phyloP scores from a whole-genome alignment of 2,888 invertebrate species.

The Colletes collaris region DNA sequence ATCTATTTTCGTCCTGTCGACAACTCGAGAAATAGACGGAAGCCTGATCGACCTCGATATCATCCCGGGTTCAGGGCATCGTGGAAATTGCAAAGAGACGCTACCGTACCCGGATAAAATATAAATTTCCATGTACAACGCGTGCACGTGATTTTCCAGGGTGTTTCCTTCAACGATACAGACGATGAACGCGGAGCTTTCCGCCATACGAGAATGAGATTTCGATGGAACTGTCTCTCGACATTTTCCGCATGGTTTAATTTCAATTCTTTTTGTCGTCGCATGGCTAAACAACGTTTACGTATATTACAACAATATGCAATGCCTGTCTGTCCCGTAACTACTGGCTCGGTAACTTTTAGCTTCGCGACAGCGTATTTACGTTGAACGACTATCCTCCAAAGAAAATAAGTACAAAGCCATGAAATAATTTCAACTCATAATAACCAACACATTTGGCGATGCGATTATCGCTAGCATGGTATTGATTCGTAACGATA shows the following conservation, averaged over 20 bases:
- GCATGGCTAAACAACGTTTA: not conserved
- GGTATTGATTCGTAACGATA: not conserved
- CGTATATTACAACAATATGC: not conserved
- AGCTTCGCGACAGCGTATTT: not conserved
- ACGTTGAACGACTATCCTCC: not conserved
- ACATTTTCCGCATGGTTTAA: slow-evolving; percentile 12
- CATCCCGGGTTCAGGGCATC: not conserved
- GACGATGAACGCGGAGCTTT: slow-evolving; percentile 9
- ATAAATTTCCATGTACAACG: slow-evolving; percentile 21
- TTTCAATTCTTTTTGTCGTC: slow-evolving; percentile 6
- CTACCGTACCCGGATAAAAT: slow-evolving; percentile 2
- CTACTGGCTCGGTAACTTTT: not conserved
- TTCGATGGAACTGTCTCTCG: not conserved
- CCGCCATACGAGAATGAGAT: slow-evolving; percentile 5
- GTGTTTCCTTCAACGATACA: slow-evolving; percentile 7
- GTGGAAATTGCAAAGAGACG: slow-evolving; percentile 16
- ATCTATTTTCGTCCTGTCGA: slow-evolving; percentile 16
- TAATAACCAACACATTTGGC: too few relatives aligned
- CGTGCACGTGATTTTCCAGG: slow-evolving; percentile 20
- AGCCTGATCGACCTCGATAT: slow-evolving; percentile 5
- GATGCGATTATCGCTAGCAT: too few relatives aligned
- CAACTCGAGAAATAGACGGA: slow-evolving; percentile 10
- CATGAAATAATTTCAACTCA: too few relatives aligned
- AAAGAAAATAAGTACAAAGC: too few relatives aligned
- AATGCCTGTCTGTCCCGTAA: not conserved